These are phyloP conservation scores for Triplophysa dalaica DNA, from an alignment of 2,113 vertebrate species.

Conservation along the genomic window DNA sequence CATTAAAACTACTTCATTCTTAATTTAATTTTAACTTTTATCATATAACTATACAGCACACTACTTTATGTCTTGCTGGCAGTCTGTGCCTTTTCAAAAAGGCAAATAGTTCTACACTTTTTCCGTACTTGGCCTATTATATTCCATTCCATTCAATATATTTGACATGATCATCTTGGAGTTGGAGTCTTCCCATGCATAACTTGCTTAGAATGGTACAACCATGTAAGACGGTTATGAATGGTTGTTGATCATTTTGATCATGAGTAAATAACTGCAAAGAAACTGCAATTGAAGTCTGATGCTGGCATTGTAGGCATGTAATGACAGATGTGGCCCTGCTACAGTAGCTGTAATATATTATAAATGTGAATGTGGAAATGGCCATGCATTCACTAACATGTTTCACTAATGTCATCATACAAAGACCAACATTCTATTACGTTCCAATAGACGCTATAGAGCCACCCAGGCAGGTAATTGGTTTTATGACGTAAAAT, in stretches of 20 bases:
- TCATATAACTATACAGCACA: too few relatives aligned
- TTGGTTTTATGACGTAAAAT: conserved; percentile 49
- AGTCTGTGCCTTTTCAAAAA: neutral
- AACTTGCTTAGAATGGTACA: neutral
- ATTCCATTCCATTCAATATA: too few relatives aligned
- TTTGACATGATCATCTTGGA: neutral
- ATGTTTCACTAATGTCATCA: conserved; percentile 44
- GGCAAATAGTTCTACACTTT: neutral
- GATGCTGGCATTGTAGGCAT: conserved; percentile 17
- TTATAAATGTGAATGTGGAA: conserved; percentile 43
- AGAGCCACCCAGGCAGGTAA: conserved; percentile 48
- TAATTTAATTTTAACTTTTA: neutral
- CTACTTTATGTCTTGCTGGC: neutral
- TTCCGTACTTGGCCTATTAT: too few relatives aligned
- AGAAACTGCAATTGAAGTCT: conserved; percentile 6
- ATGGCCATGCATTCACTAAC: conserved; percentile 45
- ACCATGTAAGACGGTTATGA: conserved; percentile 4
- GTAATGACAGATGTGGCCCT: conserved; percentile 29
- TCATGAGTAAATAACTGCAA: neutral
- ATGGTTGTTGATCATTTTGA: neutral
- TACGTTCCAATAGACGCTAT: conserved; percentile 41
- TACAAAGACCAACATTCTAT: conserved; percentile 39
- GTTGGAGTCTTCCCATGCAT: neutral
- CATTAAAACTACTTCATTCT: neutral
- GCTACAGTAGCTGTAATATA: conserved; percentile 37